phyloP scores from a whole-genome alignment of 2,113 vertebrate genomes.

The Barnardius zonarius region DNA sequence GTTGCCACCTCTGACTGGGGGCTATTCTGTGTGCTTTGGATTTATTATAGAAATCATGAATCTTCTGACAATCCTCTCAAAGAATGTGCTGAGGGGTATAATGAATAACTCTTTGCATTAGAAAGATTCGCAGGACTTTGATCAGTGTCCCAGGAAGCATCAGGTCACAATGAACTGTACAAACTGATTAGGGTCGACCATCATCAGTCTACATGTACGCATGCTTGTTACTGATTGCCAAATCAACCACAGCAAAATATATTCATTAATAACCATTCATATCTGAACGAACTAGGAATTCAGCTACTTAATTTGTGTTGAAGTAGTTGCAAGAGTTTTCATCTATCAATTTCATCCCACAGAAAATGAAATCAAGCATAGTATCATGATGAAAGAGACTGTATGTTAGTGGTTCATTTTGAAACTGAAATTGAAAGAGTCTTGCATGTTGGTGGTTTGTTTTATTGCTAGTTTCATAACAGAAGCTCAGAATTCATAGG shows the following conservation, averaged over 20 bases:
- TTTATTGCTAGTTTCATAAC: neutral
- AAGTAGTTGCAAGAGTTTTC: neutral
- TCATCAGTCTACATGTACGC: neutral
- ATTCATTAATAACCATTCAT: neutral
- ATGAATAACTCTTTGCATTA: conserved; percentile 65
- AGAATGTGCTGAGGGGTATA: conserved; percentile 52
- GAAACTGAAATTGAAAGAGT: neutral
- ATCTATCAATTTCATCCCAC: neutral
- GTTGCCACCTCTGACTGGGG: neutral
- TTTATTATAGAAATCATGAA: conserved; percentile 44
- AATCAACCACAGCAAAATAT: conserved; percentile 10
- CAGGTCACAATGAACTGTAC: conserved; percentile 62
- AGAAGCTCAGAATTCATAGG: neutral
- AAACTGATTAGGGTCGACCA: conserved; percentile 51
- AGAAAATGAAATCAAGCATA: neutral
- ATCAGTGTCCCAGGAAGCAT: conserved; percentile 62
- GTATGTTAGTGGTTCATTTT: neutral
- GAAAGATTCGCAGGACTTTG: conserved; percentile 66
- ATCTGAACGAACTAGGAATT: neutral
- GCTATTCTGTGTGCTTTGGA: conserved; percentile 9
- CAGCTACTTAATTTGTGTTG: neutral
- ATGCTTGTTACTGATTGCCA: conserved; percentile 14
- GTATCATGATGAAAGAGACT: neutral
- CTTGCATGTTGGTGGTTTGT: neutral
- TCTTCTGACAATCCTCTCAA: conserved; percentile 35